Conservation (phyloP, 2,888 invertebrate genomes). For the Auanema sp. region DNA sequence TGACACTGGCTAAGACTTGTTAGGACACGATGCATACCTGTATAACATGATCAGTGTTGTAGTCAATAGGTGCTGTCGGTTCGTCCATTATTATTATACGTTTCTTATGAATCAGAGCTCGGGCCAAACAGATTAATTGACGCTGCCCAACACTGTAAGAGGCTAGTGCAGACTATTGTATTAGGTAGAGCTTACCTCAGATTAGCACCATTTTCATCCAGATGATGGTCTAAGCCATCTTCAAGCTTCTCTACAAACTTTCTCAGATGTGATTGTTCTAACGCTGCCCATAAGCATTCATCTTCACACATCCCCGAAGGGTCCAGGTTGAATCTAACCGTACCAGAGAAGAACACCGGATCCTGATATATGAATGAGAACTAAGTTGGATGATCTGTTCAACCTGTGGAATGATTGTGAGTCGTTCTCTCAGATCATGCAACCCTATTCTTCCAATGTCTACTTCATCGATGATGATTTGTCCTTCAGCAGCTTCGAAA, state of each 20-base stretch:
- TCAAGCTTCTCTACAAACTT: slow-evolving; percentile 39
- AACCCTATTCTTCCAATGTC: slow-evolving; percentile 72
- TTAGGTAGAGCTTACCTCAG: slow-evolving; percentile 65
- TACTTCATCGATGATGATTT: slow-evolving; percentile 54
- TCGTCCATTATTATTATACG: slow-evolving; percentile 70
- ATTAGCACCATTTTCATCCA: slow-evolving; percentile 89
- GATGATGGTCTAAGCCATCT: slow-evolving; percentile 77
- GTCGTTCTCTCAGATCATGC: slow-evolving; percentile 80
- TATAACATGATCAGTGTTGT: slow-evolving; percentile 69
- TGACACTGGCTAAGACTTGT: background rate
- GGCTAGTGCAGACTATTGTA: no score
- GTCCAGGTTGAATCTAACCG: slow-evolving; percentile 78
- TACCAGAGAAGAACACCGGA: slow-evolving; percentile 64
- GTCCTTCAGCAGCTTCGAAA: slow-evolving; percentile 57
- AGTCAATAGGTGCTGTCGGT: slow-evolving; percentile 70
- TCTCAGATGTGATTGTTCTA: slow-evolving; percentile 39
- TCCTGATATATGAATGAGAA: slow-evolving; percentile 65
- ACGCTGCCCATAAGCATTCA: slow-evolving; percentile 37
- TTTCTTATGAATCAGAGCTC: slow-evolving; percentile 66
- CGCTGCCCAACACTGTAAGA: slow-evolving; percentile 67
- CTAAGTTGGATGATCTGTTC: background rate
- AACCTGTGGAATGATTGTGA: slow-evolving; percentile 76
- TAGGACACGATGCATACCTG: slow-evolving; percentile 63
- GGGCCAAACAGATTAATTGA: slow-evolving; percentile 67
- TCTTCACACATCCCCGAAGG: slow-evolving; percentile 73